Evolutionary conservation across 2,888 invertebrate genomes (phyloP), one percentile per base, ranked within the genome.

Genomic region (Troides helena): DNA sequence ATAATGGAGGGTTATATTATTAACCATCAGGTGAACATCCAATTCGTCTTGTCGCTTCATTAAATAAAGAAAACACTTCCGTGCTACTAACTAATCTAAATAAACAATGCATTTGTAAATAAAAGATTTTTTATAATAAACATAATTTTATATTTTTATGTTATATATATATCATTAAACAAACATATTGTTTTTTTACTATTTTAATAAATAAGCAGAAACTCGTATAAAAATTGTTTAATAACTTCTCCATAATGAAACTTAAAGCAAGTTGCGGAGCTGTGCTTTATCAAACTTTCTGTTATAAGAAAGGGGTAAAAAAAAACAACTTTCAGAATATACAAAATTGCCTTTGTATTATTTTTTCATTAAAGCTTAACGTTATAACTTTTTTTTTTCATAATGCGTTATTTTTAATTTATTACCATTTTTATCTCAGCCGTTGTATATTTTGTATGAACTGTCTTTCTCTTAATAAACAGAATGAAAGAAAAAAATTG

Each of bases 351-450:
- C 23, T 23, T 30, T 30, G 30, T 30, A 58, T 67, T n/a, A 46
- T 56, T 56, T 67, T 30, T 67, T 62, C 39, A 25, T 39, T 6
- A 36, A 62, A 46, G 57, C n/a, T 62, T 43, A 57, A 46, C 23
- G 43, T 12, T 62, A 67, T n/a, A 67, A 62, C 56, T 21, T 57
- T 65, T 53, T 50, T 30, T 57, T 65, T 46, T 53, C 53, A 6
- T 18, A n/a, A 12, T n/a, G 53, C 53, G 6, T 7, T n/a, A 53
- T n/a, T 53, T 53, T 53, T 53, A 53, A 53, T 53, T 53, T n/a
- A 3, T 53, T n/a, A n/a, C 14, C 53, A 53, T 18, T 53, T 53
- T 53, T 7, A 6, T n/a, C 1, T 7, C 18, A 0, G 6, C 2
- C 2, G 53, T 53, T n/a, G 53, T 53, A n/a, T 46, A 12, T 46